A percentile compares a stretch with the other conserved stretches of the same genome.
Evolutionary conservation across 2,888 invertebrate genomes (phyloP).

Genomic region (Cryptocephalus primarius): DNA sequence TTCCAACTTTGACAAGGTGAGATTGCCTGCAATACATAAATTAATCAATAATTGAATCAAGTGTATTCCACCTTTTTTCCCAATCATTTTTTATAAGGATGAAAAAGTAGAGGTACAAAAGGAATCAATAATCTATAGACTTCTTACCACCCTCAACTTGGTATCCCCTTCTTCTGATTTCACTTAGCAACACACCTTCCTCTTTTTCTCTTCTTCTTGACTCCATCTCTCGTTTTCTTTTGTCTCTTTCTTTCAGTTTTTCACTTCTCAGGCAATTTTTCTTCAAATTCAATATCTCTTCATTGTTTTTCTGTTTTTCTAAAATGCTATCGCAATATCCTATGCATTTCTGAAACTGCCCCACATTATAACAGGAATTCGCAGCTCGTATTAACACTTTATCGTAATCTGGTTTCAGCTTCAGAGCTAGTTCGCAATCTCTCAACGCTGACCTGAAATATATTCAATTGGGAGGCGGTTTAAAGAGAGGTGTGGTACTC

Average conservation of each 20-base stretch:
- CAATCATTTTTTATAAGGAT: too few species aligned
- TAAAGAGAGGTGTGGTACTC: constrained; percentile 5
- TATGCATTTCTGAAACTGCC: constrained; percentile 59
- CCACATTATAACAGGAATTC: constrained; percentile 55
- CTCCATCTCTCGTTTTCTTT: constrained; percentile 41
- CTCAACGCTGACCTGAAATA: constrained; percentile 52
- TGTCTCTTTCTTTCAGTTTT: constrained; percentile 44
- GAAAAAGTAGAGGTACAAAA: too few species aligned
- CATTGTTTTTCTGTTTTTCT: constrained; percentile 43
- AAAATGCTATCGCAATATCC: constrained; percentile 61
- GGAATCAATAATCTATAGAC: too few species aligned
- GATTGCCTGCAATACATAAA: constrained; percentile 16
- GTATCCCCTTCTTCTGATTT: constrained; percentile 38
- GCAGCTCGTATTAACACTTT: constrained; percentile 72
- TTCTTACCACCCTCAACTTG: constrained; percentile 33
- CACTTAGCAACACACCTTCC: constrained; percentile 36
- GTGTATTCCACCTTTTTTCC: too few species aligned
- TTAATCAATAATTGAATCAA: background rate
- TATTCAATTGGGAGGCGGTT: background rate
- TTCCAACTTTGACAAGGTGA: constrained; percentile 45
- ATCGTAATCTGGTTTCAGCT: constrained; percentile 60
- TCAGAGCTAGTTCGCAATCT: constrained; percentile 72
- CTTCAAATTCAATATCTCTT: constrained; percentile 44
- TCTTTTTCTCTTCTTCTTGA: constrained; percentile 37
- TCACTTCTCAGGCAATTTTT: constrained; percentile 42